A percentile compares a stretch with the other conserved stretches of the same genome.
These are phyloP conservation scores for Rousettus madagascariensis DNA, from an alignment of 2,797 vertebrate species.

Conservation along the genomic window DNA sequence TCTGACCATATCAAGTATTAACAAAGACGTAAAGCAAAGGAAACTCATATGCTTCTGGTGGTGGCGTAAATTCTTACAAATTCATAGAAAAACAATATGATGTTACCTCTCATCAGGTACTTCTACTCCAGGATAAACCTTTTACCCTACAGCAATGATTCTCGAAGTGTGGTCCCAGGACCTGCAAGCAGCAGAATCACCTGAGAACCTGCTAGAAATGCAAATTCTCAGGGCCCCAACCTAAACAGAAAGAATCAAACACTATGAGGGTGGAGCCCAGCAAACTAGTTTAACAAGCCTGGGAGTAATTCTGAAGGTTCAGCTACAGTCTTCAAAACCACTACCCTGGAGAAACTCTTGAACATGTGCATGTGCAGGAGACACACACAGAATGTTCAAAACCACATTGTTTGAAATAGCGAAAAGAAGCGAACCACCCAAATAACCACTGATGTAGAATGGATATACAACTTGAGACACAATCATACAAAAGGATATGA, in stretches of 20 bases:
- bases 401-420: neutral
- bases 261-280: neutral
- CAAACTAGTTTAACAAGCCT: neutral
- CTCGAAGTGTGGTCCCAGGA: neutral
- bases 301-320: neutral
- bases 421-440: neutral
- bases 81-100: neutral
- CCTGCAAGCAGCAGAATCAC: neutral
- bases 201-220: constrained; percentile 10
- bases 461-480: neutral
- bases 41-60: neutral
- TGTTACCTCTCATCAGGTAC: neutral
- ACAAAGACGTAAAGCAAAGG: constrained; percentile 36
- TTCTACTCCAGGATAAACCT: neutral
- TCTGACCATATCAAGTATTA: constrained; percentile 47
- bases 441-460: constrained; percentile 39
- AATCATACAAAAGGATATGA: neutral
- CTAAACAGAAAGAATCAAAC: neutral
- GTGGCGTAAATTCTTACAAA: constrained; percentile 20
- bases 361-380: neutral
- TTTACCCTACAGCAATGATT: neutral
- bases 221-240: constrained; percentile 23
- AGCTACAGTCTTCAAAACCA: neutral
- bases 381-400: neutral
- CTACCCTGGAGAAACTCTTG: neutral